These are phyloP conservation scores for Mohoua ochrocephala DNA, from an alignment of 2,113 vertebrate genomes.

Conservation along the genomic window DNA sequence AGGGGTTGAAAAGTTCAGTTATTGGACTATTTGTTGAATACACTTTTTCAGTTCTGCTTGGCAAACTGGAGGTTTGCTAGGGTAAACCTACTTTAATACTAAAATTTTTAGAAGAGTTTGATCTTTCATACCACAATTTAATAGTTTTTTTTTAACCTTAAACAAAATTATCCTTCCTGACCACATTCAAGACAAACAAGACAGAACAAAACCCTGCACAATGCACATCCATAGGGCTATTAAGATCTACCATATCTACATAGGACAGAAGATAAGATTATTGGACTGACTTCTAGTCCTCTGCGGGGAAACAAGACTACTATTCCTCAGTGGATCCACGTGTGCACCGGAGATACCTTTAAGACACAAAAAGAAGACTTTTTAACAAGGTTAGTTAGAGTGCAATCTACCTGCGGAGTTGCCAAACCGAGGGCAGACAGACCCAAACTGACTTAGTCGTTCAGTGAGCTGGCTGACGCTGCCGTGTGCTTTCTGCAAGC, in stretches of 20 bases:
- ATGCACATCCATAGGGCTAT: constrained; percentile 73
- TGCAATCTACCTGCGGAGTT: constrained; percentile 57
- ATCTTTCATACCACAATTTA: neutral
- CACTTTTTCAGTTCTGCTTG: neutral
- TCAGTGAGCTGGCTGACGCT: neutral
- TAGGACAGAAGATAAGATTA: constrained; percentile 80
- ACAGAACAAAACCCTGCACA: constrained; percentile 54
- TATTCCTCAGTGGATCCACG: constrained; percentile 74
- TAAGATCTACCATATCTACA: constrained; percentile 78
- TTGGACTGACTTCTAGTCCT: constrained; percentile 77
- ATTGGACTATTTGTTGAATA: neutral
- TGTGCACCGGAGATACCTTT: constrained; percentile 72
- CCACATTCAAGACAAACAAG: constrained; percentile 26
- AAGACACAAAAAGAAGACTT: constrained; percentile 77
- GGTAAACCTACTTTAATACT: neutral
- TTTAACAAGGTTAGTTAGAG: constrained; percentile 78
- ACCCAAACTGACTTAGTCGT: neutral
- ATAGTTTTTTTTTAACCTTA: neutral
- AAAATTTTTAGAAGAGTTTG: neutral
- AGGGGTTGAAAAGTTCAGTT: neutral
- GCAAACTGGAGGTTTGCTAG: neutral
- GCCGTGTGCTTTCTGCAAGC: neutral
- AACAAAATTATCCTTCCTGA: neutral
- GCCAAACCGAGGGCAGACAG: constrained; percentile 47
- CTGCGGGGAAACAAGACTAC: constrained; percentile 73